Evolutionary conservation across 2,888 invertebrate species (phyloP).

Genomic region (Yponomeuta plumbellus): DNA sequence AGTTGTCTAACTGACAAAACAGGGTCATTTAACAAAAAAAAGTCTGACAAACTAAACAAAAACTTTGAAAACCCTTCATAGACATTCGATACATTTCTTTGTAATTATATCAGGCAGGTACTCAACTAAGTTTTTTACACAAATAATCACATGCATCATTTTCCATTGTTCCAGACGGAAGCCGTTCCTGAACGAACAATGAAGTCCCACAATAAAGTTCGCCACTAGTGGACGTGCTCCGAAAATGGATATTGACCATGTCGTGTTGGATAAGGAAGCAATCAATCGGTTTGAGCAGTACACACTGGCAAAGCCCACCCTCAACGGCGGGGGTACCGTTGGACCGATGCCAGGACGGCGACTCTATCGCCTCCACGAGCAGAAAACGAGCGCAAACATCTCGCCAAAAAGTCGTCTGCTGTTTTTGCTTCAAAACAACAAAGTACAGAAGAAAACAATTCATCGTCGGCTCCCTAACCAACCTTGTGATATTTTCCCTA

Average conservation of each 20-base stretch:
- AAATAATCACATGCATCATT: neutral
- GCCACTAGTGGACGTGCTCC: slow-evolving; percentile 41
- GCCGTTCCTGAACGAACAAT: slow-evolving; percentile 37
- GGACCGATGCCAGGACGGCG: slow-evolving; percentile 74
- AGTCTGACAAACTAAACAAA: too few species aligned
- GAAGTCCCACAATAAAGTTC: slow-evolving; percentile 46
- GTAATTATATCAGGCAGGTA: neutral
- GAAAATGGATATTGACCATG: slow-evolving; percentile 72
- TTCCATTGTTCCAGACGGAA: slow-evolving; percentile 61
- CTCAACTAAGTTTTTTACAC: neutral
- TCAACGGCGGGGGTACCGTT: slow-evolving; percentile 72
- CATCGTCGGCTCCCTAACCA: slow-evolving; percentile 85
- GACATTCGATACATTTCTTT: neutral
- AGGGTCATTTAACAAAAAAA: too few species aligned
- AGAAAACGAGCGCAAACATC: slow-evolving; percentile 67
- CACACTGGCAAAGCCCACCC: slow-evolving; percentile 65
- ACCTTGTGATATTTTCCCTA: slow-evolving; percentile 88
- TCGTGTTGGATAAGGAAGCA: slow-evolving; percentile 69
- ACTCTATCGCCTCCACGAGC: slow-evolving; percentile 68
- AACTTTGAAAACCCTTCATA: neutral
- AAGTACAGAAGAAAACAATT: slow-evolving; percentile 77
- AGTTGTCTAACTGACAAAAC: too few species aligned
- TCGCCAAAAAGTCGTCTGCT: slow-evolving; percentile 72
- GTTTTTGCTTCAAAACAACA: slow-evolving; percentile 75
- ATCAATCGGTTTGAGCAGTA: slow-evolving; percentile 72